Base-by-base conservation (phyloP, 2,797 vertebrate species). In the Margarornis squamiger region DNA sequence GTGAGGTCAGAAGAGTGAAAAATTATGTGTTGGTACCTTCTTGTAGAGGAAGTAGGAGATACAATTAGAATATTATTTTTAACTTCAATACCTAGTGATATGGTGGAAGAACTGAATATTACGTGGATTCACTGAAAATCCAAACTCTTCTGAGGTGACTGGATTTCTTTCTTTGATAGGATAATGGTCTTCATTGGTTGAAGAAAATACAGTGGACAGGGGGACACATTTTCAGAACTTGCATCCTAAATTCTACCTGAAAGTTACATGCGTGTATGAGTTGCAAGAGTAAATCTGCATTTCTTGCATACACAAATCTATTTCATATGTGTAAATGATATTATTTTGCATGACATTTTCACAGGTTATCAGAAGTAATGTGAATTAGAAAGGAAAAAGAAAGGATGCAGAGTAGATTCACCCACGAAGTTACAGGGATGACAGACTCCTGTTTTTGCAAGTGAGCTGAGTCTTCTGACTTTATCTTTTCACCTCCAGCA, bases 401-500 rank as follows among this genome's bases (percentile, higher is more conserved):
- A 70, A 26, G 48, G 41, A 76, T 81, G 58, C 63, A 81, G 73
- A 86, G 46, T 86, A 93, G 76, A 45, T 86, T 58, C 36, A 70
- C 26, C 14, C 20, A 55, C 65, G 73, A 84, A 93, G 29, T 76
- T 75, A 49, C 3, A 9, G 55, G 39, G 21, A 55, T 84, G 54
- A 30, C 30, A 82, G 54, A 65, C 27, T 90, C 34, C 57, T 86
- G 45, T 65, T 90, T 85, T 90, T 86, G 63, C 57, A 74, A 89
- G 52, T 82, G 72, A 71, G 52, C 39, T 9, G 29, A 81, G 21
- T 59, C 76, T 71, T 81, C 74, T 92, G 83, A 79, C 54, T 78
- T 79, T 66, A 32, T 78, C 58, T 93, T 88, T 95, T 88, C 79
- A 88, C 62, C 88, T 95, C 58, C 62, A 66, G 70, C 70, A 59